These are phyloP conservation scores for Strigamia transsilvanica DNA, from an alignment of 2,888 invertebrate genomes.

Conservation along the genomic window DNA sequence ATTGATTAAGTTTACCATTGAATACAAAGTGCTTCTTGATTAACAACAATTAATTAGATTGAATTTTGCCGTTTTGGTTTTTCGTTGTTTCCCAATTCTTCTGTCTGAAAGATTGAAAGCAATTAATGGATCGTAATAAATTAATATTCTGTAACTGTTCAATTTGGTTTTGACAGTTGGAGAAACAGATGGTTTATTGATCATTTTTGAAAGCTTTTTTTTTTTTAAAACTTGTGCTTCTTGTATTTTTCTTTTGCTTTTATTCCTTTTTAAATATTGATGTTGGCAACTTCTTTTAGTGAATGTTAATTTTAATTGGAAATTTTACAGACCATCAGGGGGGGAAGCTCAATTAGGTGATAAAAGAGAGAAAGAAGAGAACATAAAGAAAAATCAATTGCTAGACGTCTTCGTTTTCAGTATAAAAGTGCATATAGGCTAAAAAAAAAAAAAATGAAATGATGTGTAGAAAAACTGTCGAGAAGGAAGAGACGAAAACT, in stretches of 20 bases:
- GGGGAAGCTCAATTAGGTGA: conserved; percentile 38
- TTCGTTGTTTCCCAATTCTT: not conserved
- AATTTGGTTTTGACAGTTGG: not conserved
- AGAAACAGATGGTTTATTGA: conserved; percentile 13
- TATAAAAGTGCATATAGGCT: conserved; percentile 15
- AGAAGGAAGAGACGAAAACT: not conserved
- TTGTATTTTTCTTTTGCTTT: not conserved
- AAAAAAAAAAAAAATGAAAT: not conserved
- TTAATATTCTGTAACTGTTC: not conserved
- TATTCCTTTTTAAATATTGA: not conserved
- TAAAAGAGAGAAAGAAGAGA: conserved; percentile 21
- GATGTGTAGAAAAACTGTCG: conserved; percentile 35
- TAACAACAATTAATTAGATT: conserved; percentile 11
- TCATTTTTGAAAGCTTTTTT: not conserved
- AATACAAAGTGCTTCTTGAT: conserved; percentile 21
- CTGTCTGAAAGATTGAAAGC: not conserved
- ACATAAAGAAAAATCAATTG: conserved; percentile 19
- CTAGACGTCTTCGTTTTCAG: conserved; percentile 11
- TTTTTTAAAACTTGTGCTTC: not conserved
- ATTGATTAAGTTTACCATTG: conserved; percentile 2
- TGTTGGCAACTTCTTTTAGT: conserved; percentile 17
- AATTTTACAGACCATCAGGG: conserved; percentile 39
- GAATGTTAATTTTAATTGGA: conserved; percentile 37
- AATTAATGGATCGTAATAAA: not conserved
- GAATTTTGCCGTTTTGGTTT: not conserved